A percentile compares a stretch with the other conserved stretches of the same genome.
phyloP scores from a whole-genome alignment of 2,888 invertebrate genomes.

The Hermodice carunculata region DNA sequence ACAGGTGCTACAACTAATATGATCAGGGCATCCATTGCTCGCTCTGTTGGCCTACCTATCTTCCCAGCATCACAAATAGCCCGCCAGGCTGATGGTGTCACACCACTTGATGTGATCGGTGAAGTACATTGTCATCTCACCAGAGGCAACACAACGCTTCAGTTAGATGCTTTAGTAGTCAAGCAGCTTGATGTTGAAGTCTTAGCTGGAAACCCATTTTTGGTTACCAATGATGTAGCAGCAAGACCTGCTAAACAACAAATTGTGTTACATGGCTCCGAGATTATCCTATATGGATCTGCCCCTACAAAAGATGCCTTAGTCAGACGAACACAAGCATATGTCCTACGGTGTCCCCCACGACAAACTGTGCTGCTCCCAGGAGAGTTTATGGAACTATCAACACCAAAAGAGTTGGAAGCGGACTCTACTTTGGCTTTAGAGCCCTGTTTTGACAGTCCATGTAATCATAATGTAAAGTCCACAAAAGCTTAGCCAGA shows the following conservation, averaged over 20 bases:
- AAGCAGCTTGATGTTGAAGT: conserved; percentile 4
- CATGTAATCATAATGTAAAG: neutral
- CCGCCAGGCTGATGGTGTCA: neutral
- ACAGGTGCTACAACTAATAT: conserved; percentile 20
- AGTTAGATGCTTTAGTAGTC: conserved; percentile 1
- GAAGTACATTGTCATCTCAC: neutral
- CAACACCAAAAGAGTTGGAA: neutral
- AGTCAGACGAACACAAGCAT: conserved; percentile 3
- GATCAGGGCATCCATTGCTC: neutral
- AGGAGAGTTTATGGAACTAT: conserved; percentile 5
- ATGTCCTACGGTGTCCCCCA: neutral
- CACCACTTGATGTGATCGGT: neutral
- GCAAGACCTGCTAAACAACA: conserved; percentile 4
- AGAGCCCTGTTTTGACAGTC: neutral
- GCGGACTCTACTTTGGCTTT: neutral
- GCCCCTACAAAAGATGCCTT: neutral
- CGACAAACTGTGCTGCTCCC: neutral
- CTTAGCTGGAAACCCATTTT: conserved; percentile 1
- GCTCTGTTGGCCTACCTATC: neutral
- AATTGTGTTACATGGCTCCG: conserved; percentile 6
- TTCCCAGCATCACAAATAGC: neutral
- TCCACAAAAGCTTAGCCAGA: neutral
- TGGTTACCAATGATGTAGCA: neutral
- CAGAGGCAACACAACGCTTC: neutral
- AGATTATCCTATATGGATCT: conserved; percentile 7